Evolutionary conservation across 1,140 invertebrate species (phyloP).

Genomic region (Aethina tumida): DNA sequence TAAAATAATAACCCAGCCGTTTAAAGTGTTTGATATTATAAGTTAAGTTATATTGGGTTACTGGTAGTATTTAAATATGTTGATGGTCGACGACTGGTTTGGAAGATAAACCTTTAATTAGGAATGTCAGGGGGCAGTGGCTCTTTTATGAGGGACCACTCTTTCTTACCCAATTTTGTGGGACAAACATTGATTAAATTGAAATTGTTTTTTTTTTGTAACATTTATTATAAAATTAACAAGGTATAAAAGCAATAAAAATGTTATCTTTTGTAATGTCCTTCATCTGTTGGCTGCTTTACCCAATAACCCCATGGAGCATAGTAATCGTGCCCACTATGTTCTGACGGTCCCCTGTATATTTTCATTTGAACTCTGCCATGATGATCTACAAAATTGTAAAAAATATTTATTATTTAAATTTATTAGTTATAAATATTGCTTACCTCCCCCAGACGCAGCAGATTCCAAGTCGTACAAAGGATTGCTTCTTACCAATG

Average conservation of each 20-base stretch:
- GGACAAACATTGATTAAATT: too few relatives aligned
- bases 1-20: too few relatives aligned
- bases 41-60: conserved; percentile 9
- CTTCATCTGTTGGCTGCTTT: conserved; percentile 52
- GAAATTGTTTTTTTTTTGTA: too few relatives aligned
- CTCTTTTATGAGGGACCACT: not conserved
- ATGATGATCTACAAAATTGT: conserved; percentile 26
- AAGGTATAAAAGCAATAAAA: too few relatives aligned
- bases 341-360: conserved; percentile 52
- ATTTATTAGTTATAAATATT: not conserved
- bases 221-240: too few relatives aligned
- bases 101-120: too few relatives aligned
- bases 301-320: conserved; percentile 65
- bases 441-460: conserved; percentile 12
- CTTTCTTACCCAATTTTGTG: too few relatives aligned
- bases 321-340: conserved; percentile 44
- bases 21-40: too few relatives aligned
- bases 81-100: too few relatives aligned
- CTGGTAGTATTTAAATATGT: too few relatives aligned
- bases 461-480: conserved; percentile 13
- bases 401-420: conserved; percentile 5
- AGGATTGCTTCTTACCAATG: too few relatives aligned
- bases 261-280: conserved; percentile 15
- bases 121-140: not conserved
- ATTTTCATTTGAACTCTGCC: conserved; percentile 63